Conservation (phyloP, 2,888 invertebrate species). For the Xestia c-nigrum region DNA sequence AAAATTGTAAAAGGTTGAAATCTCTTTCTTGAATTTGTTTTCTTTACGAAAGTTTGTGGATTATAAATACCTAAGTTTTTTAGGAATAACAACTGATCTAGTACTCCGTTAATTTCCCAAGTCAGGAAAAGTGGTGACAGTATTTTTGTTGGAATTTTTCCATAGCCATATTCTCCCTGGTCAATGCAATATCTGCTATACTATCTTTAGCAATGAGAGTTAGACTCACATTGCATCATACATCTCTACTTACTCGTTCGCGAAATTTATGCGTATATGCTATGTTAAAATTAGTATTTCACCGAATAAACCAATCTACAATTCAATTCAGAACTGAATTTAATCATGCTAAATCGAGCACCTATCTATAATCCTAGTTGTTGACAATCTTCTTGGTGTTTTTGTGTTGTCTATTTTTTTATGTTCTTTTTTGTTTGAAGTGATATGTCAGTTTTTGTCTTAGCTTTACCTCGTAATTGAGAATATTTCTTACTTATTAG, state of each 20-base stretch:
- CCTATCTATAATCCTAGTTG: neutral
- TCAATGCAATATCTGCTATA: neutral
- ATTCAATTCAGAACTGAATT: neutral
- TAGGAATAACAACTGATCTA: neutral
- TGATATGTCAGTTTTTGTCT: no score
- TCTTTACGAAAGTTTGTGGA: neutral
- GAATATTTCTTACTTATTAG: no score
- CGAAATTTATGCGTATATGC: neutral
- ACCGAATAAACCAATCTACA: neutral
- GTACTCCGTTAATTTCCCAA: neutral
- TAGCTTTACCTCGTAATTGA: no score
- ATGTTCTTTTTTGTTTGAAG: no score
- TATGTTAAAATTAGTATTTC: neutral
- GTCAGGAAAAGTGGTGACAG: neutral
- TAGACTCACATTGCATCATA: no score
- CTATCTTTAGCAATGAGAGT: neutral
- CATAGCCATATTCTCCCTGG: neutral
- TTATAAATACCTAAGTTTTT: neutral
- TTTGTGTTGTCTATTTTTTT: no score
- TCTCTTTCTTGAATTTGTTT: conserved; percentile 3
- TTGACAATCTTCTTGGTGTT: no score
- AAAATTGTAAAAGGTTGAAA: conserved; percentile 31
- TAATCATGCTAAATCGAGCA: neutral
- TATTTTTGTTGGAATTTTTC: neutral
- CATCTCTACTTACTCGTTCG: neutral